Evolutionary conservation across 1,140 invertebrate species (phyloP).

Genomic region (Akabosia matsudoensis): DNA sequence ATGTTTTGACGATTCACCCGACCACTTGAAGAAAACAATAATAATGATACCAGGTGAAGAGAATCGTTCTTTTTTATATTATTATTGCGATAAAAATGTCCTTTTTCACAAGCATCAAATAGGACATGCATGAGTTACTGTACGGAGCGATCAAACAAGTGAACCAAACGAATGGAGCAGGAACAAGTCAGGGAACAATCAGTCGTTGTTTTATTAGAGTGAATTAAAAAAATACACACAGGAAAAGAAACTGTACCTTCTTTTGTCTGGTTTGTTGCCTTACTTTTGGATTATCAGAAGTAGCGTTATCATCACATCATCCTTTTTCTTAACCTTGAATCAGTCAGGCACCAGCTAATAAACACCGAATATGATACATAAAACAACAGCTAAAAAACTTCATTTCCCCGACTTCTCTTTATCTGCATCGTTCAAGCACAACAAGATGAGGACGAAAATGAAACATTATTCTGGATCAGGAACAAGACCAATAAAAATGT

Average conservation of each 20-base stretch:
- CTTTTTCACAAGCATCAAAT: neutral
- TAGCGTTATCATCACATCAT: neutral
- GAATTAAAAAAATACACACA: constrained; percentile 18
- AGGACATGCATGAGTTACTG: neutral
- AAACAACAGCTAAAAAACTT: neutral
- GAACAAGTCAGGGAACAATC: no score
- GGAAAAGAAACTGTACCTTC: constrained; percentile 19
- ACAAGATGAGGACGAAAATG: neutral
- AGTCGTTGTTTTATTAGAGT: constrained; percentile 13
- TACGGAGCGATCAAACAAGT: neutral
- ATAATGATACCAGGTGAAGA: neutral
- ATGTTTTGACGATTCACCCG: no score
- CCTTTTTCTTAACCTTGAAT: constrained; percentile 17
- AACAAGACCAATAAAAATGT: constrained; percentile 22
- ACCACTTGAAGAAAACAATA: no score
- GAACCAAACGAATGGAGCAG: neutral
- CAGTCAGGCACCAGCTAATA: constrained; percentile 8
- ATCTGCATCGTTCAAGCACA: neutral
- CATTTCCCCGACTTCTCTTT: neutral
- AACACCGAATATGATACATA: neutral
- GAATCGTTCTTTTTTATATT: neutral
- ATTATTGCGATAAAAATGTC: neutral
- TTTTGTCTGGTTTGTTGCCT: neutral
- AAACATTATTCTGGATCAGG: constrained; percentile 7
- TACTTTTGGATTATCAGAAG: neutral